These are phyloP conservation scores for Orius insidiosus DNA, from an alignment of 1,140 invertebrate genomes.

Conservation along the genomic window DNA sequence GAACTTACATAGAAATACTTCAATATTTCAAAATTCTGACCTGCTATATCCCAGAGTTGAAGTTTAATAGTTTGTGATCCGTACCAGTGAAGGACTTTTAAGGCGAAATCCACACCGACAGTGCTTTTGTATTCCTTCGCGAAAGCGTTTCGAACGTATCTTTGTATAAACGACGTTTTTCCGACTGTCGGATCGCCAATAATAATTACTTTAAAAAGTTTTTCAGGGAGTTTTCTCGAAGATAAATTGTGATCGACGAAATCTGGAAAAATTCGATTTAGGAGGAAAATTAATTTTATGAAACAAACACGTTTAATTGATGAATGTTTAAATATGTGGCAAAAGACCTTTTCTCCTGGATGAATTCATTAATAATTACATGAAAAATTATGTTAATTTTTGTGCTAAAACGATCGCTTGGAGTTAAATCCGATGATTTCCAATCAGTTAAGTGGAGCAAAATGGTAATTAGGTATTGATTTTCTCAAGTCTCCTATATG, in stretches of 20 bases:
- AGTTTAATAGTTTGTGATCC: conserved; percentile 36
- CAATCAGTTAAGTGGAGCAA: too few relatives aligned
- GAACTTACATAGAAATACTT: background rate
- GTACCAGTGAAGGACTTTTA: conserved; percentile 38
- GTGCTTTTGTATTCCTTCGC: conserved; percentile 33
- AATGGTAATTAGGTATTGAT: too few relatives aligned
- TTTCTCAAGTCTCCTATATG: too few relatives aligned
- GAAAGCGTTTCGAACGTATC: conserved; percentile 31
- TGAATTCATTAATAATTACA: too few relatives aligned
- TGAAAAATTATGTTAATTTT: too few relatives aligned
- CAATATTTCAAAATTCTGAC: conserved; percentile 22
- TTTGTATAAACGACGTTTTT: conserved; percentile 34
- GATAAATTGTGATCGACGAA: too few relatives aligned
- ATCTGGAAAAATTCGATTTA: too few relatives aligned
- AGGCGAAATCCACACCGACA: conserved; percentile 39
- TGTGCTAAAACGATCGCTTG: too few relatives aligned
- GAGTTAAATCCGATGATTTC: too few relatives aligned
- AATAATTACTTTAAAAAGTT: conserved; percentile 34
- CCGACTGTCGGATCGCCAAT: conserved; percentile 35
- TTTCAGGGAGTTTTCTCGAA: conserved; percentile 24
- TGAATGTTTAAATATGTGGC: background rate
- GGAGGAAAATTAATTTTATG: too few relatives aligned
- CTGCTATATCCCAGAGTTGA: conserved; percentile 43
- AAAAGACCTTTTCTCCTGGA: too few relatives aligned
- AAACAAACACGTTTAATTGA: background rate